Evolutionary conservation across 2,797 vertebrate species (phyloP).

Genomic region (Mycteria americana): DNA sequence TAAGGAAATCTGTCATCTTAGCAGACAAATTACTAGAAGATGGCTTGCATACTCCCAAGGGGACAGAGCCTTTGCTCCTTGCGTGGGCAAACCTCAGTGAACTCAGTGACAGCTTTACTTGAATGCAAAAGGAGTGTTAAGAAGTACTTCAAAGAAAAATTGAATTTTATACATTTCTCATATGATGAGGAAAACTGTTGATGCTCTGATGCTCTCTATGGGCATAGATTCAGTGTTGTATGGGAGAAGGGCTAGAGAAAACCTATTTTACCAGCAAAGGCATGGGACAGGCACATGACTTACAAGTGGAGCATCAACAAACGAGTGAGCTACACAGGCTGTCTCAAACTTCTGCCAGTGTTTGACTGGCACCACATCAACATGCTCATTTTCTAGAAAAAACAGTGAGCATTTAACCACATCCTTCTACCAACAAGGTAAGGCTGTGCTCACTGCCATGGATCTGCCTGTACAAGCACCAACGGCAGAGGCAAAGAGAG

Average conservation of each 20-base stretch:
- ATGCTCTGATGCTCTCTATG: neutral
- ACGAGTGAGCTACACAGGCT: neutral
- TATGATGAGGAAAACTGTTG: neutral
- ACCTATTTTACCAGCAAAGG: neutral
- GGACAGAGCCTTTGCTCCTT: neutral
- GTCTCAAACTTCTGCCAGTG: neutral
- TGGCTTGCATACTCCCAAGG: neutral
- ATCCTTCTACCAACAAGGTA: constrained; percentile 11
- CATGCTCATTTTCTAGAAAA: neutral
- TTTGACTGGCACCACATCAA: neutral
- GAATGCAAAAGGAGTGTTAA: neutral
- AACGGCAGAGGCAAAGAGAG: neutral
- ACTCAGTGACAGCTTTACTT: neutral
- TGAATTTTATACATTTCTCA: neutral
- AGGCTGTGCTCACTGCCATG: neutral
- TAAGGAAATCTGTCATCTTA: constrained; percentile 40
- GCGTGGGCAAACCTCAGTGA: neutral
- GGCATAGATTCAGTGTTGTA: neutral
- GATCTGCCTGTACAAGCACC: constrained; percentile 25
- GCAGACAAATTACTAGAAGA: constrained; percentile 47
- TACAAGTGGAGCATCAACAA: neutral
- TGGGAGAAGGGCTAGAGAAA: neutral
- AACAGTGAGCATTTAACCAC: neutral
- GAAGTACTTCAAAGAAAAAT: neutral
- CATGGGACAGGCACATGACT: neutral